These are phyloP conservation scores for Litoditis marina DNA, from an alignment of 2,888 invertebrate species.

Conservation along the genomic window DNA sequence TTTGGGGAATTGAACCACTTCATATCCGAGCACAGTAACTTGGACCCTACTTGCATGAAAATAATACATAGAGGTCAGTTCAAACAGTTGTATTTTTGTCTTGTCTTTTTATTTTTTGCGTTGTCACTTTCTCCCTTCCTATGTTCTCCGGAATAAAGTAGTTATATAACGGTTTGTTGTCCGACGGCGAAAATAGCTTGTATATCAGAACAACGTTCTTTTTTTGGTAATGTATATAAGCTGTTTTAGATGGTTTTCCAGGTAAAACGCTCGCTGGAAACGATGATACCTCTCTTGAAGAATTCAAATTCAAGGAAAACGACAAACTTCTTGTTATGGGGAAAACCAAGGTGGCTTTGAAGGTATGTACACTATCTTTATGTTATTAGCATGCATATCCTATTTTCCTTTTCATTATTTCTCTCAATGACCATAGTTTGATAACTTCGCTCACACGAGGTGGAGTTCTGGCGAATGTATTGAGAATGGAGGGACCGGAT, in stretches of 20 bases:
- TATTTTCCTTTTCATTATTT: too few species aligned
- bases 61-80: slow-evolving; percentile 43
- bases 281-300: slow-evolving; percentile 25
- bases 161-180: too few species aligned
- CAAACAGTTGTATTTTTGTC: background rate
- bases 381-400: background rate
- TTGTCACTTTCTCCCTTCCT: too few species aligned
- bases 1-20: slow-evolving; percentile 32
- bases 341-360: slow-evolving; percentile 28
- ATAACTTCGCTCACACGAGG: background rate
- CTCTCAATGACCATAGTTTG: too few species aligned
- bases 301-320: slow-evolving; percentile 47
- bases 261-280: slow-evolving; percentile 41
- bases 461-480: background rate
- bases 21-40: slow-evolving; percentile 33
- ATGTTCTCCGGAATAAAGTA: too few species aligned
- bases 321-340: slow-evolving; percentile 56
- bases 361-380: slow-evolving; percentile 6
- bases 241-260: slow-evolving; percentile 26
- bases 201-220: too few species aligned
- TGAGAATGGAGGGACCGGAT: too few species aligned
- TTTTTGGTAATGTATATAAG: too few species aligned
- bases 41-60: slow-evolving; percentile 35
- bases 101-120: background rate
- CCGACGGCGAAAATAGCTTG: too few species aligned